Conservation (phyloP, 2,888 invertebrate genomes). For the Erynnis tages region DNA sequence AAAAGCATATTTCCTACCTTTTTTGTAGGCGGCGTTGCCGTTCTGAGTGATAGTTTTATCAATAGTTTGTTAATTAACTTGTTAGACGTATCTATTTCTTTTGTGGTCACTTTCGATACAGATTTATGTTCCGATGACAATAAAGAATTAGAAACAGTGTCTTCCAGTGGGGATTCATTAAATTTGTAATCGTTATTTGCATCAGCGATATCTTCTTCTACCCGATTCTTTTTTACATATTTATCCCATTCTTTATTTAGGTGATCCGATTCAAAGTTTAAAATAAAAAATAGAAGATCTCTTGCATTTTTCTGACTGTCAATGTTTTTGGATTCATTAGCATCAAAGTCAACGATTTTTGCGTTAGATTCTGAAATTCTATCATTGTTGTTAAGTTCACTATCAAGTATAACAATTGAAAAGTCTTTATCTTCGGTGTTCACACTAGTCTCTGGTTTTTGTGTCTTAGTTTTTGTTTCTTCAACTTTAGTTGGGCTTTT, state of each 20-base stretch:
- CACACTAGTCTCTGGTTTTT: too few species aligned
- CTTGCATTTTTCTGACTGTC: slow-evolving; percentile 28
- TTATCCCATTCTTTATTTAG: slow-evolving; percentile 34
- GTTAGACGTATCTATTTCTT: background rate
- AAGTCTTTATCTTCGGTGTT: too few species aligned
- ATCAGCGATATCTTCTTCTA: slow-evolving; percentile 4
- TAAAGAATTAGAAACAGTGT: background rate
- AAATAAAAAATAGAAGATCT: slow-evolving; percentile 45
- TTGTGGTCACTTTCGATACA: background rate
- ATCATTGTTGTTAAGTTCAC: too few species aligned
- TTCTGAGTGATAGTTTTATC: slow-evolving; percentile 6
- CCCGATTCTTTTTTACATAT: slow-evolving; percentile 15
- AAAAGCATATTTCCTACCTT: too few species aligned
- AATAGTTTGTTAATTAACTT: slow-evolving; percentile 3
- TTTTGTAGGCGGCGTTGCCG: background rate
- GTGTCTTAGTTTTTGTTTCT: too few species aligned
- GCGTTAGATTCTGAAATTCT: slow-evolving; percentile 10
- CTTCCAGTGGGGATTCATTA: background rate
- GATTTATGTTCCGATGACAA: background rate
- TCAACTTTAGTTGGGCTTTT: too few species aligned
- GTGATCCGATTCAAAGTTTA: slow-evolving; percentile 46
- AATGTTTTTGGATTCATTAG: slow-evolving; percentile 12
- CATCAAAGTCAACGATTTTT: slow-evolving; percentile 1
- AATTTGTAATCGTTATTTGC: background rate
- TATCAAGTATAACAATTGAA: too few species aligned